Conservation (phyloP, 1,140 invertebrate species). For the Teleogryllus occipitalis region DNA sequence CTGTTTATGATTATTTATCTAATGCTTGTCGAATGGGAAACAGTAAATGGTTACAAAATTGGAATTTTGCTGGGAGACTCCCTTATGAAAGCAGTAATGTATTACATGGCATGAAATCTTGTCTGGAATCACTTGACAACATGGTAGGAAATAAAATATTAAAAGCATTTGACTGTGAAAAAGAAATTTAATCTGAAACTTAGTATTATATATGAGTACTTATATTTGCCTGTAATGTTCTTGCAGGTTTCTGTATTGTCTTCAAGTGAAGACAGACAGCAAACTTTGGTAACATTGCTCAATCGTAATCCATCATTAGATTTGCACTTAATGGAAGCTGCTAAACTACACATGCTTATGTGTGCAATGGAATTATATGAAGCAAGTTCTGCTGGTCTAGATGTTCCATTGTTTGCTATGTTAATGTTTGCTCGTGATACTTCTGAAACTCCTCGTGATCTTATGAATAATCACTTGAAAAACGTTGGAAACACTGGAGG, state of each 20-base stretch:
- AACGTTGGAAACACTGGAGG: slow-evolving; percentile 38
- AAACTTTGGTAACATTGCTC: slow-evolving; percentile 33
- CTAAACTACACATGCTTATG: slow-evolving; percentile 43
- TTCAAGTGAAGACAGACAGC: slow-evolving; percentile 30
- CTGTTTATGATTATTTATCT: slow-evolving; percentile 28
- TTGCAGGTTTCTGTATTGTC: slow-evolving; percentile 29
- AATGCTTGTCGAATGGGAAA: slow-evolving; percentile 27
- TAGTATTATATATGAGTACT: slow-evolving; percentile 3
- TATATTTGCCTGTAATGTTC: background rate
- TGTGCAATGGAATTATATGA: slow-evolving; percentile 35
- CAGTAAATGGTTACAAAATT: slow-evolving; percentile 32
- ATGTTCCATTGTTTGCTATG: slow-evolving; percentile 41
- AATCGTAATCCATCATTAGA: slow-evolving; percentile 38
- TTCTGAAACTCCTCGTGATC: slow-evolving; percentile 35
- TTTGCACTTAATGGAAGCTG: slow-evolving; percentile 41
- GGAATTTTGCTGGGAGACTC: slow-evolving; percentile 40
- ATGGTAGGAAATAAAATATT: slow-evolving; percentile 26
- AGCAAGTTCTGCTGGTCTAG: slow-evolving; percentile 28
- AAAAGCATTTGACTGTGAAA: no score
- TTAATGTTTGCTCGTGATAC: slow-evolving; percentile 42
- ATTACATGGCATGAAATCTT: slow-evolving; percentile 31
- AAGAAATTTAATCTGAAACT: background rate
- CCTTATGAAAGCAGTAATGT: slow-evolving; percentile 30
- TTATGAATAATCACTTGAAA: slow-evolving; percentile 42
- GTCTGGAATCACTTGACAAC: slow-evolving; percentile 30